These are phyloP conservation scores for Eutrigla gurnardus DNA, from an alignment of 2,797 vertebrate genomes.

Conservation along the genomic window DNA sequence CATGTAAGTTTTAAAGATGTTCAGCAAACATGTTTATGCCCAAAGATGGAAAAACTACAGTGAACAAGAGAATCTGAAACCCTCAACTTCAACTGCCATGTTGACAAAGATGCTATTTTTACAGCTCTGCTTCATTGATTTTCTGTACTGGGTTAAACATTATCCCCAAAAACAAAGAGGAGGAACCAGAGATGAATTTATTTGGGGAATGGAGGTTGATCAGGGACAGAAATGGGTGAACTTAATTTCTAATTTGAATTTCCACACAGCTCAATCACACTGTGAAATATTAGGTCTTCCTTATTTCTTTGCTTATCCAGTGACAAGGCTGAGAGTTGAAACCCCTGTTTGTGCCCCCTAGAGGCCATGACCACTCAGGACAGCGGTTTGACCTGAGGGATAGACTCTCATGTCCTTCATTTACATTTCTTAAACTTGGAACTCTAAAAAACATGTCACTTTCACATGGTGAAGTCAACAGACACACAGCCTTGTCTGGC, in stretches of 20 bases:
- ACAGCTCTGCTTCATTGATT: constrained; percentile 58
- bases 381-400: neutral
- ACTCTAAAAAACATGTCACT: constrained; percentile 22
- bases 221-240: neutral
- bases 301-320: neutral
- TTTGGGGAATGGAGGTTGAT: neutral
- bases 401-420: neutral
- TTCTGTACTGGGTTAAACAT: constrained; percentile 48
- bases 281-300: neutral
- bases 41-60: neutral
- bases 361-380: neutral
- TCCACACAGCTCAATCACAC: neutral
- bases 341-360: neutral
- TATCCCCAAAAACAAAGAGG: constrained; percentile 12
- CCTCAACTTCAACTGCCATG: neutral
- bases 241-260: neutral
- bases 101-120: constrained; percentile 54
- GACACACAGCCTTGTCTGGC: neutral
- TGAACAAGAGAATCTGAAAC: no score
- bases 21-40: neutral
- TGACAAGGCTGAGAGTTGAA: neutral
- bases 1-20: neutral
- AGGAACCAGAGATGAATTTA: neutral
- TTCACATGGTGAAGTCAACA: constrained; percentile 48
- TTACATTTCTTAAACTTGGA: no score